A percentile compares a stretch with the other conserved stretches of the same genome.
Evolutionary conservation across 2,797 vertebrate species (phyloP).

Genomic region (Toxotes lorentzi): DNA sequence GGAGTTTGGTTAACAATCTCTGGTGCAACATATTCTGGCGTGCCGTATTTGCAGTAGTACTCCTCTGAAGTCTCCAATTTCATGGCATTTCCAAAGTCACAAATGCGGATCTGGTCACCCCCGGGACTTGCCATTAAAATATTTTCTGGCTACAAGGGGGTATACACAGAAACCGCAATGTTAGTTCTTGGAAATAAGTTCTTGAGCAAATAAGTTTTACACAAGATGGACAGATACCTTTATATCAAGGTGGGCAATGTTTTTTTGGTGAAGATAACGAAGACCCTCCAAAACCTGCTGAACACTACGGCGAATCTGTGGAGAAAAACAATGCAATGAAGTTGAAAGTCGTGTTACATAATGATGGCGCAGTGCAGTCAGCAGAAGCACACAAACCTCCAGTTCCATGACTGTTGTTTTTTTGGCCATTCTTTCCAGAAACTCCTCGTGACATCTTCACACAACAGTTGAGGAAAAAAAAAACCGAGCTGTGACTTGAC

Average conservation of each 20-base stretch:
- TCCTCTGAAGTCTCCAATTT: conserved; percentile 87
- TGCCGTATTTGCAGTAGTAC: conserved; percentile 94
- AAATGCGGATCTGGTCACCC: conserved; percentile 92
- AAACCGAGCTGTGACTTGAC: conserved; percentile 32
- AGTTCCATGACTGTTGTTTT: conserved; percentile 90
- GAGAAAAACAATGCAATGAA: conserved; percentile 33
- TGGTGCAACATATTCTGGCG: conserved; percentile 94
- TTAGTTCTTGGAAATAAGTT: neutral
- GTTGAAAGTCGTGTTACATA: conserved; percentile 46
- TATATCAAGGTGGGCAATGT: conserved; percentile 85
- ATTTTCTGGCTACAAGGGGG: conserved; percentile 90
- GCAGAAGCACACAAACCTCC: conserved; percentile 86
- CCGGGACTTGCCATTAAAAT: conserved; percentile 89
- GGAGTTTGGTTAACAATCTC: conserved; percentile 97
- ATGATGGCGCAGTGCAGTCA: conserved; percentile 53
- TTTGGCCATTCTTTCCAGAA: conserved; percentile 92
- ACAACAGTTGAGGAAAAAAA: conserved; percentile 81
- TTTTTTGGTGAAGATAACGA: conserved; percentile 87
- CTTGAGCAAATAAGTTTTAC: too few relatives aligned
- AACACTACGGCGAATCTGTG: conserved; percentile 89
- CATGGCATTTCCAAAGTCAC: conserved; percentile 93
- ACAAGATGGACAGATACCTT: conserved; percentile 73
- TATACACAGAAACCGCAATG: neutral
- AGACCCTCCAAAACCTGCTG: conserved; percentile 92
- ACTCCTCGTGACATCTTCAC: conserved; percentile 92